Evolutionary conservation across 2,113 vertebrate species (phyloP).

Genomic region (Nibea coibor): DNA sequence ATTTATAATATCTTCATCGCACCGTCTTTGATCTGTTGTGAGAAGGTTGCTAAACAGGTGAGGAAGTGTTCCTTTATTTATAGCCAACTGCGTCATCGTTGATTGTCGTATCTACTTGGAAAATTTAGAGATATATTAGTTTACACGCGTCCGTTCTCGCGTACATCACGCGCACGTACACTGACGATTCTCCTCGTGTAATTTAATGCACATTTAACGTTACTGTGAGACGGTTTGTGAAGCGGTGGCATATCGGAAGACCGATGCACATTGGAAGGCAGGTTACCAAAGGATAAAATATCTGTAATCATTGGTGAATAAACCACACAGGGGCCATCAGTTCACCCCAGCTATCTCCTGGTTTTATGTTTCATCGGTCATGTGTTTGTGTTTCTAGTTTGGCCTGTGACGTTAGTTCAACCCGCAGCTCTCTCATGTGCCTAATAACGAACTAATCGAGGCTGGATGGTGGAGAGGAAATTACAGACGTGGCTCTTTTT

Average conservation of each 20-base stretch:
- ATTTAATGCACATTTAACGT: slow-evolving; percentile 3
- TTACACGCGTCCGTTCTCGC: slow-evolving; percentile 4
- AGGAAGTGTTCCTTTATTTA: slow-evolving; percentile 10
- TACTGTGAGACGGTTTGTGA: not conserved
- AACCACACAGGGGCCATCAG: slow-evolving; percentile 14
- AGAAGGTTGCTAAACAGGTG: not conserved
- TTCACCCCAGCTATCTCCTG: not conserved
- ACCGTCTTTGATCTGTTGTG: slow-evolving; percentile 19
- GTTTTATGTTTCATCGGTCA: slow-evolving; percentile 40
- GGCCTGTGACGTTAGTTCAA: slow-evolving; percentile 67
- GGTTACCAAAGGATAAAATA: slow-evolving; percentile 11
- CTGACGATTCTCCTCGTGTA: not conserved
- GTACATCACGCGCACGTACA: not conserved
- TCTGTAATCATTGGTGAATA: not conserved
- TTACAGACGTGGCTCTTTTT: not conserved
- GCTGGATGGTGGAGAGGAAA: slow-evolving; percentile 26
- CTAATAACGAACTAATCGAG: slow-evolving; percentile 60
- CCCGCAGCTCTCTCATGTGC: slow-evolving; percentile 14
- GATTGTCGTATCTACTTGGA: slow-evolving; percentile 2
- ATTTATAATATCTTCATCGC: slow-evolving; percentile 59
- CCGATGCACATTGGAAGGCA: slow-evolving; percentile 14
- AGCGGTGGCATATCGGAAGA: not conserved
- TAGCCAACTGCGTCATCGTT: not conserved
- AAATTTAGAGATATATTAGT: slow-evolving; percentile 5
- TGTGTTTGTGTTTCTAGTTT: slow-evolving; percentile 41